phyloP scores from a whole-genome alignment of 1,140 invertebrate genomes.

The Atta texana region DNA sequence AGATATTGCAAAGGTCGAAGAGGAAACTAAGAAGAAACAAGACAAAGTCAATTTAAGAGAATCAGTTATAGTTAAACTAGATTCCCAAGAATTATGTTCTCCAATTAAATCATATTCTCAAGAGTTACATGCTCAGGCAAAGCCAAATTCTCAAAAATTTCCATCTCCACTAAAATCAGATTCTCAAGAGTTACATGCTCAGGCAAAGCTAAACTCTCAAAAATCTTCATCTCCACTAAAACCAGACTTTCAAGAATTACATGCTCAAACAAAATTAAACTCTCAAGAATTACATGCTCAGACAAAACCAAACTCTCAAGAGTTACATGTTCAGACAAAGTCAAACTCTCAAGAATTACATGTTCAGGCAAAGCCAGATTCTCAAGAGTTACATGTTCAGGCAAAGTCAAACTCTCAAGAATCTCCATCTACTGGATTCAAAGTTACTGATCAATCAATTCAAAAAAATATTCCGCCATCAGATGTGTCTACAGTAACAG shows the following conservation, averaged over 20 bases:
- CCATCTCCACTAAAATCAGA: too few species aligned
- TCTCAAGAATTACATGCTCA: neutral
- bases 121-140: neutral
- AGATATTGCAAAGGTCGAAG: neutral
- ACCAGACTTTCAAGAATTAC: too few species aligned
- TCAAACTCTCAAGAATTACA: neutral
- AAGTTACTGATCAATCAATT: neutral
- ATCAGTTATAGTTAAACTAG: neutral
- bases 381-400: too few species aligned
- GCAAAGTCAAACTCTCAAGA: neutral
- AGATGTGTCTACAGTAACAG: slow-evolving; percentile 25
- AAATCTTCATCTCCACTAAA: neutral
- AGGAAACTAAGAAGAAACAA: slow-evolving; percentile 8
- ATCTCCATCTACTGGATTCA: neutral
- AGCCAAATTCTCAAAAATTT: neutral
- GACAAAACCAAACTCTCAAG: too few species aligned
- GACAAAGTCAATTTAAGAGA: slow-evolving; percentile 1
- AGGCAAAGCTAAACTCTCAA: neutral
- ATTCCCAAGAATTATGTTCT: neutral
- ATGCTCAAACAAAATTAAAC: too few species aligned
- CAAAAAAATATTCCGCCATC: neutral
- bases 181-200: too few species aligned
- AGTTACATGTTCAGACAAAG: too few species aligned
- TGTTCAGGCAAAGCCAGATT: too few species aligned
- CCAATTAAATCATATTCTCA: neutral